Evolutionary conservation across 2,113 vertebrate genomes (phyloP).

Genomic region (Neomonachus schauinslandi): DNA sequence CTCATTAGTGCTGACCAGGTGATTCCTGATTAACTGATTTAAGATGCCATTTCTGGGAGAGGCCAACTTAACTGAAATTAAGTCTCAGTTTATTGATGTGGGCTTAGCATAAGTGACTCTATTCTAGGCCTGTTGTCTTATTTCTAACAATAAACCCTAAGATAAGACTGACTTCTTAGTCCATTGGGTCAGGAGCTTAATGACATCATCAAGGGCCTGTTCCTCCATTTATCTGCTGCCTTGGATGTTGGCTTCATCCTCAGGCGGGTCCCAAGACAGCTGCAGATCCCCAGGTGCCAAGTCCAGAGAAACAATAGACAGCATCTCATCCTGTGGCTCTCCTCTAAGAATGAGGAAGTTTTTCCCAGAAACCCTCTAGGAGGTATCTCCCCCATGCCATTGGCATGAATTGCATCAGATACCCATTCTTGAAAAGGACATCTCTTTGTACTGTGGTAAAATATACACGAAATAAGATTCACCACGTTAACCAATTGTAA

Average conservation of each 20-base stretch:
- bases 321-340: not conserved
- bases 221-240: not conserved
- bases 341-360: not conserved
- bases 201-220: not conserved
- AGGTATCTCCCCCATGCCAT: not conserved
- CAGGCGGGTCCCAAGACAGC: not conserved
- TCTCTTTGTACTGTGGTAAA: not conserved
- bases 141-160: not conserved
- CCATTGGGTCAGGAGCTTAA: not conserved
- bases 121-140: not conserved
- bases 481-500: not conserved
- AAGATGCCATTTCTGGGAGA: not conserved
- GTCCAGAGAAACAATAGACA: not conserved
- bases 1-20: not conserved
- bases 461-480: not conserved
- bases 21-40: not conserved
- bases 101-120: not conserved
- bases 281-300: not conserved
- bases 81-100: not conserved
- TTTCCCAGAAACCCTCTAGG: not conserved
- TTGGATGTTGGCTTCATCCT: not conserved
- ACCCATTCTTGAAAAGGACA: not conserved
- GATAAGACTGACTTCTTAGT: not conserved
- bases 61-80: not conserved
- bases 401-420: not conserved